phyloP scores from a whole-genome alignment of 2,888 invertebrate genomes.

The Ornithoptera priamus region DNA sequence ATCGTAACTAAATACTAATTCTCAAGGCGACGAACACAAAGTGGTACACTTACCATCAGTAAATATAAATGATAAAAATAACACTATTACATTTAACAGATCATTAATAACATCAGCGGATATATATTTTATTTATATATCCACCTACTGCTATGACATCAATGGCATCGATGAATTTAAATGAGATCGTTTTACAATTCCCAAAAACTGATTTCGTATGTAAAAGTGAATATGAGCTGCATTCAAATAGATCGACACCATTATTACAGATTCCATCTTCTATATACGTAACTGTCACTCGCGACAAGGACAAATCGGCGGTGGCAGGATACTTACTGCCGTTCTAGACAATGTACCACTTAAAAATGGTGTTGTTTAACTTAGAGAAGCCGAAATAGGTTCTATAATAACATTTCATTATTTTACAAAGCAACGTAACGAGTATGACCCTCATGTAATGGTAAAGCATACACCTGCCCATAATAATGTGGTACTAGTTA shows the following conservation, averaged over 20 bases:
- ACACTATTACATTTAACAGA: not conserved
- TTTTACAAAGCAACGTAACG: not conserved
- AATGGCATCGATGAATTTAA: constrained; percentile 51
- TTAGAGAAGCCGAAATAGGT: not conserved
- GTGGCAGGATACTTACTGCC: not conserved
- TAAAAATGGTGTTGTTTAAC: too few relatives aligned
- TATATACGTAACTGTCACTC: constrained; percentile 23
- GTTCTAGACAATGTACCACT: not conserved
- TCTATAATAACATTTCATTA: not conserved
- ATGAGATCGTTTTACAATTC: constrained; percentile 40
- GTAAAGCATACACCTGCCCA: too few relatives aligned
- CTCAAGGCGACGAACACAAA: too few relatives aligned
- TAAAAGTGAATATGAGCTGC: constrained; percentile 28
- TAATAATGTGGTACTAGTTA: too few relatives aligned
- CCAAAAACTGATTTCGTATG: constrained; percentile 31
- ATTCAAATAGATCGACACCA: constrained; percentile 25
- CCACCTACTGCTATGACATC: constrained; percentile 50
- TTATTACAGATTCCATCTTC: constrained; percentile 18
- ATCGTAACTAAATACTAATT: too few relatives aligned
- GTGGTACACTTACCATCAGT: too few relatives aligned
- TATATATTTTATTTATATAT: constrained; percentile 31
- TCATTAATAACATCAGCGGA: constrained; percentile 1
- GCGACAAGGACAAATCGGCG: constrained; percentile 28
- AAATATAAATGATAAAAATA: not conserved
- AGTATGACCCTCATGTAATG: too few relatives aligned